A percentile compares a stretch with the other conserved stretches of the same genome.
Conservation (phyloP, 2,888 invertebrate genomes). For the Taphrorychus bicolor region DNA sequence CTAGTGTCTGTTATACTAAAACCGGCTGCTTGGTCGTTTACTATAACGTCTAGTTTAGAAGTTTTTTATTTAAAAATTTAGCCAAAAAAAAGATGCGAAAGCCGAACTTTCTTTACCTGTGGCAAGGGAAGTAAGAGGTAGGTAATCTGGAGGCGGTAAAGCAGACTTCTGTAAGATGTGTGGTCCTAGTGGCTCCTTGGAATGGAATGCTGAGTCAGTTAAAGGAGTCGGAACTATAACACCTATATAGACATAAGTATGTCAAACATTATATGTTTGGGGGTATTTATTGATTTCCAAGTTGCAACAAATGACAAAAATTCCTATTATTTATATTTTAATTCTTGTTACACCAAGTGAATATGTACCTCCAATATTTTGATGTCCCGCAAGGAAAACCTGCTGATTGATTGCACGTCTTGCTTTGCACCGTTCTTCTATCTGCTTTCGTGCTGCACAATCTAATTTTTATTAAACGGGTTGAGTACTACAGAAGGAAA, state of each 20-base stretch:
- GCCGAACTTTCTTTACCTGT: too few relatives aligned
- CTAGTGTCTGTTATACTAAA: neutral
- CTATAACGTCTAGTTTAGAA: neutral
- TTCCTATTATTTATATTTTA: neutral
- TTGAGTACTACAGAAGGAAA: too few relatives aligned
- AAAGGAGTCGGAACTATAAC: slow-evolving; percentile 6
- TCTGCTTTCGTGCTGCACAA: slow-evolving; percentile 19
- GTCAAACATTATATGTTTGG: too few relatives aligned
- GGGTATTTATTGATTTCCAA: too few relatives aligned
- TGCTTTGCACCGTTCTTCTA: slow-evolving; percentile 1
- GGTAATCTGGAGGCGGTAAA: neutral
- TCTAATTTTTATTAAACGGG: too few relatives aligned
- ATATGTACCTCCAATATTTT: slow-evolving; percentile 23
- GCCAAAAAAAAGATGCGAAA: too few relatives aligned
- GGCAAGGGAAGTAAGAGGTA: neutral
- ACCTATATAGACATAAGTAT: slow-evolving; percentile 1
- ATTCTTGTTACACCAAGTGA: neutral
- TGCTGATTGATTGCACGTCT: neutral
- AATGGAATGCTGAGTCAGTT: too few relatives aligned
- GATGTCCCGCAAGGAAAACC: slow-evolving; percentile 5
- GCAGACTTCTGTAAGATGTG: neutral
- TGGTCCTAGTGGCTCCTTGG: too few relatives aligned
- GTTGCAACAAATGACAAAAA: too few relatives aligned
- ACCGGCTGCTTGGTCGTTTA: slow-evolving; percentile 8
- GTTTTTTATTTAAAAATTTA: neutral